phyloP scores from a whole-genome alignment of 1,140 invertebrate species.

The Drosophila lacteicornis region DNA sequence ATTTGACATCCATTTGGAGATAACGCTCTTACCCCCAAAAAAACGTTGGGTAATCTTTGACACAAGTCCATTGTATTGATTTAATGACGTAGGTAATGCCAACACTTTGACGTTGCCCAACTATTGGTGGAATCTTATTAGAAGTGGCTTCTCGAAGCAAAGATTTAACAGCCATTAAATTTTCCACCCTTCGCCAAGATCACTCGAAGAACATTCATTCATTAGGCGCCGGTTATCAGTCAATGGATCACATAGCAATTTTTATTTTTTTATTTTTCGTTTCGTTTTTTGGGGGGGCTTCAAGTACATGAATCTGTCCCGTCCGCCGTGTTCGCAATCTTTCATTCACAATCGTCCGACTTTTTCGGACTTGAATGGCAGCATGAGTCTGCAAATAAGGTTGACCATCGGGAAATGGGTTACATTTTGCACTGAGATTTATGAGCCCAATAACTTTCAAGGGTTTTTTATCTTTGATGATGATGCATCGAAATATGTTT shows the following conservation, averaged over 20 bases:
- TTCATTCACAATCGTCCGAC: slow-evolving; percentile 38
- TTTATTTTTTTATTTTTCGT: neutral
- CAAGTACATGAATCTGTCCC: slow-evolving; percentile 35
- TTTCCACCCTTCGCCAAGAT: slow-evolving; percentile 21
- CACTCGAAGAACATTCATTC: slow-evolving; percentile 31
- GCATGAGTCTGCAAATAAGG: slow-evolving; percentile 18
- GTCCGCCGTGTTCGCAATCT: slow-evolving; percentile 19
- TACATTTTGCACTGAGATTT: neutral
- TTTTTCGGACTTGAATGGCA: slow-evolving; percentile 19
- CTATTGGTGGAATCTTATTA: slow-evolving; percentile 1
- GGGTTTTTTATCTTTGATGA: too few relatives aligned
- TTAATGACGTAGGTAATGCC: slow-evolving; percentile 8
- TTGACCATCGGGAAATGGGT: neutral
- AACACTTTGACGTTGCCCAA: neutral
- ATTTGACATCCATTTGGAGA: neutral
- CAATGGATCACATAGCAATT: slow-evolving; percentile 24
- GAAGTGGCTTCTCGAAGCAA: slow-evolving; percentile 6
- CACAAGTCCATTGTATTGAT: neutral
- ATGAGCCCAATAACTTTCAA: neutral
- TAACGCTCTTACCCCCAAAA: neutral
- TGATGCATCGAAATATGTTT: too few relatives aligned
- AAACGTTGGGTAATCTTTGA: slow-evolving; percentile 5
- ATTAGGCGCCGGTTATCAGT: slow-evolving; percentile 31
- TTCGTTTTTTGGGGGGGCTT: neutral
- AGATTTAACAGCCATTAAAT: slow-evolving; percentile 18